These are phyloP conservation scores for Coluber constrictor DNA, from an alignment of 2,797 vertebrate species.

Conservation along the genomic window DNA sequence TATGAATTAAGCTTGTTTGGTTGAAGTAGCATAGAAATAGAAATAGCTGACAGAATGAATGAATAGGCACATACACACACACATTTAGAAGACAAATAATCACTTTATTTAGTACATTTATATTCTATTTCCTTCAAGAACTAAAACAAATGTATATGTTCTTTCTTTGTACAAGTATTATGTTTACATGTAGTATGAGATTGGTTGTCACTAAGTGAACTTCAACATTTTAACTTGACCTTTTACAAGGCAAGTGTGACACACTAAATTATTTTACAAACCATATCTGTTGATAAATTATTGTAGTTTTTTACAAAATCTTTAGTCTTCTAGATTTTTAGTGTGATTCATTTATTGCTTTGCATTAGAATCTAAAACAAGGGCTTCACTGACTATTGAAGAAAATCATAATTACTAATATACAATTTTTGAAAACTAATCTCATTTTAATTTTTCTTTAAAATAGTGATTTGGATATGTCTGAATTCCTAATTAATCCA, in stretches of 20 bases:
- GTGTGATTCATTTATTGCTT: background rate
- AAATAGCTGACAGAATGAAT: background rate
- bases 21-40: background rate
- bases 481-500: conserved; percentile 97
- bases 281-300: background rate
- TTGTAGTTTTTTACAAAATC: background rate
- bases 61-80: background rate
- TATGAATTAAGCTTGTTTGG: background rate
- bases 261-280: background rate
- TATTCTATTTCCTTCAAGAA: background rate
- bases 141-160: background rate
- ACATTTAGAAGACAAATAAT: background rate
- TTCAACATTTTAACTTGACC: background rate
- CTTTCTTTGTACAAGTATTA: background rate
- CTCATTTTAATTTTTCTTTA: conserved; percentile 48
- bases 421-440: background rate
- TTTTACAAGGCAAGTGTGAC: background rate
- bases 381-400: background rate
- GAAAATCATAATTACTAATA: background rate
- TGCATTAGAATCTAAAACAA: background rate
- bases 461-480: conserved; percentile 96
- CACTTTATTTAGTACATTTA: background rate
- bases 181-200: background rate
- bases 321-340: background rate
- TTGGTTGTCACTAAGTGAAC: background rate